These are phyloP conservation scores for Mycalesis mineus DNA, from an alignment of 2,888 invertebrate species.

Conservation along the genomic window DNA sequence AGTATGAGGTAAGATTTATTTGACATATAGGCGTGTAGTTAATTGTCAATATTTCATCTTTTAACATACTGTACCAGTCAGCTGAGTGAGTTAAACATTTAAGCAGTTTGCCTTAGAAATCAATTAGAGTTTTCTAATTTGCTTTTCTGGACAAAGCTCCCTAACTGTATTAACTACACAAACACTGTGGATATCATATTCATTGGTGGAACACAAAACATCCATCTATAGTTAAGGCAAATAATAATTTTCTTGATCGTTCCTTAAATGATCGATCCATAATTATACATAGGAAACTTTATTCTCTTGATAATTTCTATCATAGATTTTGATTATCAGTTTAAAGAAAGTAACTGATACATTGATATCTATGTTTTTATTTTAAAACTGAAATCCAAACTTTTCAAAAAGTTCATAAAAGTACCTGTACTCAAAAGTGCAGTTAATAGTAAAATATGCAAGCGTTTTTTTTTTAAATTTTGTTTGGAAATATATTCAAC, in stretches of 20 bases:
- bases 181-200: constrained; percentile 50
- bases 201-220: constrained; percentile 22
- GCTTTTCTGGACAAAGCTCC: constrained; percentile 43
- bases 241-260: constrained; percentile 1
- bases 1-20: too few species aligned
- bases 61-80: too few species aligned
- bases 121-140: not conserved
- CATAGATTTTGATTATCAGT: not conserved
- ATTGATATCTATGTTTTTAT: too few species aligned
- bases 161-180: constrained; percentile 41
- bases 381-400: not conserved
- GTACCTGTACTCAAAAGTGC: not conserved
- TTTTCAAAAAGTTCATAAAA: not conserved
- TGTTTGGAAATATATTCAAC: not conserved
- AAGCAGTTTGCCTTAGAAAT: not conserved
- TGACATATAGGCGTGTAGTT: too few species aligned
- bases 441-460: not conserved
- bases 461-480: too few species aligned
- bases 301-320: constrained; percentile 6
- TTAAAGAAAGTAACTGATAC: too few species aligned
- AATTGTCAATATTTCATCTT: too few species aligned
- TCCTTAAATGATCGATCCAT: not conserved
- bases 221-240: constrained; percentile 3
- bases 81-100: too few species aligned
- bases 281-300: constrained; percentile 7